Conservation (phyloP, 2,113 vertebrate genomes). For the Damaliscus lunatus region DNA sequence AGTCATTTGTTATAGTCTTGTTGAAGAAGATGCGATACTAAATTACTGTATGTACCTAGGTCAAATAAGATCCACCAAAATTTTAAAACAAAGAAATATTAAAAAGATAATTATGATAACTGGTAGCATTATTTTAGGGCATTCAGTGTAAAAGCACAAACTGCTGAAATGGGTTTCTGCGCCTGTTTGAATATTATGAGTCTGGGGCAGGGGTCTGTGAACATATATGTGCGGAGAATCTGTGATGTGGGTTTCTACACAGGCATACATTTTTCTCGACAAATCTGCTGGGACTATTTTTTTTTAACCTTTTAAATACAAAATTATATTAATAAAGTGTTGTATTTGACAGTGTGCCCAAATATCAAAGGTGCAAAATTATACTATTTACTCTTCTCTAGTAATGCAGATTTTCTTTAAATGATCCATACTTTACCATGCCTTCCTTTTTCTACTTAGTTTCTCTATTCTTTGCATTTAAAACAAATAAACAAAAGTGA, state of each 20-base stretch:
- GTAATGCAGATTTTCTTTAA: background rate
- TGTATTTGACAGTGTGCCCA: background rate
- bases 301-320: background rate
- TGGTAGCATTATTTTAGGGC: background rate
- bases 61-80: background rate
- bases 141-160: background rate
- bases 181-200: background rate
- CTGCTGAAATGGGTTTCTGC: background rate
- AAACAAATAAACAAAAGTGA: background rate
- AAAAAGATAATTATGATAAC: background rate
- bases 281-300: background rate
- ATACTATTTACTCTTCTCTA: background rate
- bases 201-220: background rate
- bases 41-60: background rate
- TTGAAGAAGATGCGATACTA: background rate
- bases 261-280: background rate
- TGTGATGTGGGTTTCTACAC: background rate
- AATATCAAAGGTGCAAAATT: background rate
- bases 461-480: background rate
- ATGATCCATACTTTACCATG: background rate
- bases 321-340: background rate
- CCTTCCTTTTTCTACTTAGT: background rate
- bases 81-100: background rate
- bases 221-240: accelerated
- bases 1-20: background rate